Evolutionary conservation across 2,113 vertebrate species (phyloP).

Genomic region (Entosphenus tridentatus): DNA sequence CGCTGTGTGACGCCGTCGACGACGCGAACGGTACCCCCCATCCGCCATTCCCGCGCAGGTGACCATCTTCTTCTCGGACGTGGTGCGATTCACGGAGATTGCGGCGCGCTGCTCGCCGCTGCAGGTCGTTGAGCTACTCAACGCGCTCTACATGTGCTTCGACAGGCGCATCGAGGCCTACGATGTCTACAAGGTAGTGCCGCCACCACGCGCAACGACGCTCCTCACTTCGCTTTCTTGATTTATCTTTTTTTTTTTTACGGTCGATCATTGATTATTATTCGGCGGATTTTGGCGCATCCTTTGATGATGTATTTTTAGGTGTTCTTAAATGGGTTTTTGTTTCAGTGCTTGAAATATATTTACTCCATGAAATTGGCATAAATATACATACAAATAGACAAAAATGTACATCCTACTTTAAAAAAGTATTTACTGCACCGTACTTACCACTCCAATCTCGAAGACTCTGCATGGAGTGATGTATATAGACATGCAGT

Average conservation of each 20-base stretch:
- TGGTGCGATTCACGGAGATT: slow-evolving; percentile 53
- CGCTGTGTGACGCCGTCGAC: no score
- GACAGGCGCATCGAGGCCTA: slow-evolving; percentile 58
- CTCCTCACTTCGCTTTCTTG: background rate
- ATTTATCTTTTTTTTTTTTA: background rate
- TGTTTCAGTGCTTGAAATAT: background rate
- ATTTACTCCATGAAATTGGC: background rate
- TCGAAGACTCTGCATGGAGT: no score
- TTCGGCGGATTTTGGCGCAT: background rate
- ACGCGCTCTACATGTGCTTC: slow-evolving; percentile 52
- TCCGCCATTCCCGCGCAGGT: slow-evolving; percentile 21
- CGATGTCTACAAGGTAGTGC: slow-evolving; percentile 49
- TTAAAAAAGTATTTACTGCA: no score
- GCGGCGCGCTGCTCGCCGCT: slow-evolving; percentile 54
- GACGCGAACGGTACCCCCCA: no score
- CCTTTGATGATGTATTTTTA: background rate
- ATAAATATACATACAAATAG: background rate
- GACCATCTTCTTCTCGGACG: slow-evolving; percentile 64
- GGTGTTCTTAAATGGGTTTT: background rate
- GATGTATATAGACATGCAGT: no score
- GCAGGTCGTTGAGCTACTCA: slow-evolving; percentile 62
- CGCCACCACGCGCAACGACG: background rate
- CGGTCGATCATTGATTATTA: background rate
- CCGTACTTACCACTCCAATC: no score
- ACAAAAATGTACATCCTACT: no score